phyloP scores from a whole-genome alignment of 2,888 invertebrate species.

The Ormyrus nitidulus region DNA sequence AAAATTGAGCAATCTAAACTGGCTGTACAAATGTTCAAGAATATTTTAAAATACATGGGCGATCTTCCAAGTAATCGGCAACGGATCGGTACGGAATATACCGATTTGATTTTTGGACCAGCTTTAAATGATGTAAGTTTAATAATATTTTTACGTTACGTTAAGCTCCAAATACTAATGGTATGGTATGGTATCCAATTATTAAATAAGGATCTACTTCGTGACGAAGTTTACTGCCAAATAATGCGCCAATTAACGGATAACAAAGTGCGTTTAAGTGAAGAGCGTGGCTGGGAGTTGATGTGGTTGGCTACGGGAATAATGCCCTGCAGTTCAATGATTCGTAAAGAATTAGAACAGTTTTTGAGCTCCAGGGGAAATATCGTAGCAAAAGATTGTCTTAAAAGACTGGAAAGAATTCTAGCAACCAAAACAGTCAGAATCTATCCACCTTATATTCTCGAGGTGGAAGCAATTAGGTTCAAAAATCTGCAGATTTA shows the following conservation, averaged over 20 bases:
- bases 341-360: constrained; percentile 86
- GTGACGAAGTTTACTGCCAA: constrained; percentile 96
- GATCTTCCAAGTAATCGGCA: constrained; percentile 90
- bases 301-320: constrained; percentile 94
- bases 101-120: constrained; percentile 90
- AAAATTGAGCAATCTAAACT: constrained; percentile 84
- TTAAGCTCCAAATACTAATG: background rate
- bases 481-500: constrained; percentile 95
- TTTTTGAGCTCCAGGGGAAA: constrained; percentile 86
- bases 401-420: constrained; percentile 87
- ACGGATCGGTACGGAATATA: constrained; percentile 87
- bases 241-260: constrained; percentile 95
- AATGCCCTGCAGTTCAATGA: constrained; percentile 86
- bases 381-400: constrained; percentile 88
- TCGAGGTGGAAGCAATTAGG: constrained; percentile 97
- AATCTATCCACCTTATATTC: constrained; percentile 91
- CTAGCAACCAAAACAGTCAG: constrained; percentile 83
- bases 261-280: constrained; percentile 89
- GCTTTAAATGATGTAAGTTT: constrained; percentile 82
- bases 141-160: background rate
- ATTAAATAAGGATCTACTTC: constrained; percentile 79
- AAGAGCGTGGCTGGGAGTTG: constrained; percentile 95
- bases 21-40: constrained; percentile 85
- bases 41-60: constrained; percentile 92
- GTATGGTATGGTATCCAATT: no score